Evolutionary conservation across 2,797 vertebrate species (phyloP).

Genomic region (Ceryle rudis): DNA sequence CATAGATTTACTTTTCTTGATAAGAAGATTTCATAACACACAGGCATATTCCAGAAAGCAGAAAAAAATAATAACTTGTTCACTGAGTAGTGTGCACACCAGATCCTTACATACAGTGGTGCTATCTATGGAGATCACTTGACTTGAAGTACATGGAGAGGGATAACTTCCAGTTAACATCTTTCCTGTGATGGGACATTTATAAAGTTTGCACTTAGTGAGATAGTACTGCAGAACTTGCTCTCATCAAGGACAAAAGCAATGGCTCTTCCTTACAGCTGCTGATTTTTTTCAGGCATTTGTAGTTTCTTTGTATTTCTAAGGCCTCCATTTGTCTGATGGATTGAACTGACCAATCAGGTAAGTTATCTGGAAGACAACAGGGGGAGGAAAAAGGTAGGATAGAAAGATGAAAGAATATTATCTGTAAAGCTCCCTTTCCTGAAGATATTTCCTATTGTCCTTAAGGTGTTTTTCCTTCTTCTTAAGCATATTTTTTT

Average conservation of each 20-base stretch:
- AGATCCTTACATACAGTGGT: background rate
- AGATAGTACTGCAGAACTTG: background rate
- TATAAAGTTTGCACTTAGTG: background rate
- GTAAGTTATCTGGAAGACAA: background rate
- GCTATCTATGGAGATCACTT: background rate
- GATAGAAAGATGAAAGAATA: background rate
- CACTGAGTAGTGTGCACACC: too few species aligned
- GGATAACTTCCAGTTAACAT: background rate
- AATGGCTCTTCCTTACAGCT: background rate
- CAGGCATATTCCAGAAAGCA: background rate
- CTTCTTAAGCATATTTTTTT: background rate
- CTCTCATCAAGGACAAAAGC: background rate
- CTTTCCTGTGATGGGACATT: background rate
- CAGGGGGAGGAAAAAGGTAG: background rate
- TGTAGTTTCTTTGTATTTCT: background rate
- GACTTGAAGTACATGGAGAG: background rate
- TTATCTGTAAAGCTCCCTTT: background rate
- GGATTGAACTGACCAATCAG: background rate
- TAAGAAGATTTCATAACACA: background rate
- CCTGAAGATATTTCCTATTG: background rate
- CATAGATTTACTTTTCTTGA: background rate
- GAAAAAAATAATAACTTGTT: background rate
- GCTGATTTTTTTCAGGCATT: background rate
- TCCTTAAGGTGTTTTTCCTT: background rate
- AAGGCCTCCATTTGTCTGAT: background rate